phyloP scores from a whole-genome alignment of 2,113 vertebrate genomes.

The Boleophthalmus pectinirostris region DNA sequence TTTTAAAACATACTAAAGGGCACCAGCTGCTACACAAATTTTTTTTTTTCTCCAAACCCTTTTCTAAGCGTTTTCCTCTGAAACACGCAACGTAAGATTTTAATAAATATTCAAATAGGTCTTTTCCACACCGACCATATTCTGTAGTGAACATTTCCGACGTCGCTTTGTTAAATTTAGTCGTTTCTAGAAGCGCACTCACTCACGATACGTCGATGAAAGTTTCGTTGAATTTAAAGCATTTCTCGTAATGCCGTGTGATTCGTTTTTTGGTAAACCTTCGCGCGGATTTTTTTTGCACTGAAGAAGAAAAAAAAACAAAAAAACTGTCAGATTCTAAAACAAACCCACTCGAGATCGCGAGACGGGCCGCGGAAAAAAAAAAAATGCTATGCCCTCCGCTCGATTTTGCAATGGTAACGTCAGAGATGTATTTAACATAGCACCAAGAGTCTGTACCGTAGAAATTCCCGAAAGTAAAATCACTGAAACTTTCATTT shows the following conservation, averaged over 20 bases:
- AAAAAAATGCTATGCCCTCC: slow-evolving; percentile 68
- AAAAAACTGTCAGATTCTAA: slow-evolving; percentile 6
- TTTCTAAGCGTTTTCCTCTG: background rate
- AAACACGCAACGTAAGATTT: background rate
- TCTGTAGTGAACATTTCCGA: background rate
- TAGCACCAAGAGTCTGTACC: slow-evolving; percentile 74
- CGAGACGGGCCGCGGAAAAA: slow-evolving; percentile 80
- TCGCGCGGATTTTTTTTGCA: background rate
- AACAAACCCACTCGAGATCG: slow-evolving; percentile 76
- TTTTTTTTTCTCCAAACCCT: background rate
- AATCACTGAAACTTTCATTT: slow-evolving; percentile 30
- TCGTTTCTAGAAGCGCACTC: background rate
- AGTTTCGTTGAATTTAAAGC: background rate
- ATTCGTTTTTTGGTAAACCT: background rate
- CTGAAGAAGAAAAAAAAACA: background rate
- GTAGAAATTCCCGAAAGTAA: slow-evolving; percentile 45
- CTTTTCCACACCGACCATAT: background rate
- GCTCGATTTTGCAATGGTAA: slow-evolving; percentile 76
- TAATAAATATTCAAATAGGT: background rate
- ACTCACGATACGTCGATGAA: background rate
- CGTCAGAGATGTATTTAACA: slow-evolving; percentile 75
- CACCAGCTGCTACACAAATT: slow-evolving; percentile 26
- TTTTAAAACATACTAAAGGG: slow-evolving; percentile 13
- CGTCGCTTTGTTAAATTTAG: background rate
- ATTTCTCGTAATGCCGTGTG: background rate